Base-by-base conservation (phyloP, 2,888 invertebrate species). In the Scaptomyza flava region DNA sequence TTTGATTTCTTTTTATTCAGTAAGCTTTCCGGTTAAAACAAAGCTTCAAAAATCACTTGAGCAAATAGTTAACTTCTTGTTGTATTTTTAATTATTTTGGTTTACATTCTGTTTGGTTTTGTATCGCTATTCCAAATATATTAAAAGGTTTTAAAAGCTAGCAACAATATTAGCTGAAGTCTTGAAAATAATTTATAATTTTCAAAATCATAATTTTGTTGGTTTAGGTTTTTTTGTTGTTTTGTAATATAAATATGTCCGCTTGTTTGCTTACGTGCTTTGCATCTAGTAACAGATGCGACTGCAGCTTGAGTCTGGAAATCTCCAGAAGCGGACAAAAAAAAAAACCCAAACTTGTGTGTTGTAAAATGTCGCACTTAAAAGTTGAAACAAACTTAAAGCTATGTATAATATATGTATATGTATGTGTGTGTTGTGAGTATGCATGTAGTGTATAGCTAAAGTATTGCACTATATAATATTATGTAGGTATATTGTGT, bases 381-480 rank as follows among this genome's bases (percentile, higher is more conserved):
- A 61, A 56, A 45, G 41, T 20, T 76, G 67, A 87, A 76, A 79
- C 70, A 86, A 88, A 69, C 86, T 73, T 88, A 86, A 53, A 56
- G 31, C 66, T 87, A 82, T 57, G 48, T 52, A 68, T 46, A 42
- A 36, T 76, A 45, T 71, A 30, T 65, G 34, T 64, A 51, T 69
- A 38, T 45, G 27, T 6, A 11, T 17, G 50, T 61, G 58, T 63
- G 53, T 64, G 72, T 52, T 65, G 38, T 33, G 47, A 41, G 48
- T 43, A 30, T 50, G 31, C 53, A 41, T 63, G 30, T 60, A 45
- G 36, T 66, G 62, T 78, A 67, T 53, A 79, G 70, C 81, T 82
- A 86, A 80, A 52, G 78, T 88, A 88, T 88, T 82, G 87, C 89
- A 82, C 88, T 88, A 82, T 65, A 66, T 64, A 78, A 20, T 46